These are phyloP conservation scores for Hirtodrosophila confusa DNA, from an alignment of 2,888 invertebrate species.

Conservation along the genomic window DNA sequence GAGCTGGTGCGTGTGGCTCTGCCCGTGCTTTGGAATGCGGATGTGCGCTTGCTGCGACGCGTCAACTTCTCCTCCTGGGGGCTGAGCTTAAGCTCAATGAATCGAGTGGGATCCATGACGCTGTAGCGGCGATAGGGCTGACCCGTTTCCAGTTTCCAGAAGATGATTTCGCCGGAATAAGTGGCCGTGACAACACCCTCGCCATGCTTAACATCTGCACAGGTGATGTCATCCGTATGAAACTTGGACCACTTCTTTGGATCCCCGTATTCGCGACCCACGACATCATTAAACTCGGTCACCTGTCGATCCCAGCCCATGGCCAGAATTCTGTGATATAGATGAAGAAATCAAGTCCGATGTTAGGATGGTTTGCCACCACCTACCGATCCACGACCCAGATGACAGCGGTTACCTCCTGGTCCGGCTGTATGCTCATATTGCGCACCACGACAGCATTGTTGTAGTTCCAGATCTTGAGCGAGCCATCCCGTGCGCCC, in stretches of 20 bases:
- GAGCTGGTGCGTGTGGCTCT: slow-evolving; percentile 3
- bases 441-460: slow-evolving; percentile 90
- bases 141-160: slow-evolving; percentile 93
- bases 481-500: slow-evolving; percentile 90
- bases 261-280: slow-evolving; percentile 85
- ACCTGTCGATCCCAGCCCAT: slow-evolving; percentile 92
- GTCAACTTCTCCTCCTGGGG: slow-evolving; percentile 43
- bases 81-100: slow-evolving; percentile 76
- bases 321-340: slow-evolving; percentile 87
- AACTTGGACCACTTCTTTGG: slow-evolving; percentile 89
- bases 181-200: slow-evolving; percentile 89
- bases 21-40: slow-evolving; percentile 1
- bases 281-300: slow-evolving; percentile 87
- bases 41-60: slow-evolving; percentile 39
- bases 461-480: slow-evolving; percentile 93
- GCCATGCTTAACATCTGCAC: slow-evolving; percentile 88
- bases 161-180: slow-evolving; percentile 91
- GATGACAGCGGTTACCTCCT: slow-evolving; percentile 86
- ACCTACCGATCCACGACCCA: slow-evolving; percentile 86
- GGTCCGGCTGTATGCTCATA: slow-evolving; percentile 87
- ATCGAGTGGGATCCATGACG: slow-evolving; percentile 83
- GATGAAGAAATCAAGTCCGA: not conserved
- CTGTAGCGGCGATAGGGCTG: slow-evolving; percentile 87
- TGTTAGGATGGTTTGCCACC: not conserved
- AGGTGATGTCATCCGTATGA: slow-evolving; percentile 91